A percentile compares a stretch with the other conserved stretches of the same genome.
Evolutionary conservation across 2,797 vertebrate species (phyloP).

Genomic region (Centropyge bicolor): DNA sequence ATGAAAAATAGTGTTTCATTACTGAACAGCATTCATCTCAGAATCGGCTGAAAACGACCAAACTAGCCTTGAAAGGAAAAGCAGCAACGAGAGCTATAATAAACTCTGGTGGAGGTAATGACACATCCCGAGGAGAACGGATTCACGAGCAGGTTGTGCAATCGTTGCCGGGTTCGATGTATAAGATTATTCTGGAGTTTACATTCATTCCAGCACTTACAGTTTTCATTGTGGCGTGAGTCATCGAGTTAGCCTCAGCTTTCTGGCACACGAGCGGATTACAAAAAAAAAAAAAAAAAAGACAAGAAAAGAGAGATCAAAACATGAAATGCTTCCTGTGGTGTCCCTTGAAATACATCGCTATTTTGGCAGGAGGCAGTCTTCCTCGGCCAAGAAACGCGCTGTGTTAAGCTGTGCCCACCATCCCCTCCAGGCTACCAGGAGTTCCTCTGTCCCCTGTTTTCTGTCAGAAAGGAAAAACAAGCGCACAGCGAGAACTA

Average conservation of each 20-base stretch:
- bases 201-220: constrained; percentile 15
- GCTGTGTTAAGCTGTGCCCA: constrained; percentile 53
- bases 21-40: background rate
- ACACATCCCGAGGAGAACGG: background rate
- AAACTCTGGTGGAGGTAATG: constrained; percentile 5
- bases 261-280: constrained; percentile 25
- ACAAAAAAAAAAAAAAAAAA: constrained; percentile 27
- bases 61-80: background rate
- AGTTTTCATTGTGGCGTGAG: constrained; percentile 29
- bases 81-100: background rate
- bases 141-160: constrained; percentile 19
- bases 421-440: constrained; percentile 40
- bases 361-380: constrained; percentile 59
- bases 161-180: constrained; percentile 10
- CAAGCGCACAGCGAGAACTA: background rate
- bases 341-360: constrained; percentile 52
- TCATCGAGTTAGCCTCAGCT: constrained; percentile 17
- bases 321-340: constrained; percentile 55
- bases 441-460: constrained; percentile 50
- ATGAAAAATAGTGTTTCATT: background rate
- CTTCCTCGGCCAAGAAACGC: constrained; percentile 62
- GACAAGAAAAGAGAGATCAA: constrained; percentile 52
- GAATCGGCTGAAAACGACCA: background rate
- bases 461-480: constrained; percentile 31
- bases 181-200: constrained; percentile 16